Base-by-base conservation (phyloP, 2,888 invertebrate species). In the Carpatolechia fugitivella region DNA sequence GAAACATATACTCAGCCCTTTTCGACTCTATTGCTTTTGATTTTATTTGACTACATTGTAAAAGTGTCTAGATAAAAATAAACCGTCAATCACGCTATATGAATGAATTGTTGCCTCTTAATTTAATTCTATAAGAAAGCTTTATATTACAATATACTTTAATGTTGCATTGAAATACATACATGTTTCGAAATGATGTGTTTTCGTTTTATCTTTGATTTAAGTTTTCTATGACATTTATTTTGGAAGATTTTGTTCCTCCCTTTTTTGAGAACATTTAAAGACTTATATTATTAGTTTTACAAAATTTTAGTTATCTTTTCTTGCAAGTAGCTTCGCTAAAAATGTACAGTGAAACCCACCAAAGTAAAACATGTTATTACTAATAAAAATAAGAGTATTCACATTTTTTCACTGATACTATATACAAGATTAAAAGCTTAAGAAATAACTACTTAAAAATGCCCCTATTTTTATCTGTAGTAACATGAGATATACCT, bases 221-320 rank as follows among this genome's bases (percentile, higher is more conserved):
- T 70, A 72, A 70, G 62, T 71, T 83, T 79, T 74, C 57, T 63
- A 69, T 66, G 64, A 79, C 88, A 86, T 90, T 90, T 90, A 89
- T 90, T 90, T 90, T 90, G 90, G 90, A 90, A 89, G 90, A 89
- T 77, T 84, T 72, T 72, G 70, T 85, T 83, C 60, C 59, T 64
- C 62, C 66, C 68, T 72, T 72, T 63, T 64, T 67, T 59, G 57
- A 60, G 62, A 66, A 61, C 59, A 64, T 72, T 59, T 38, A 56
- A 68, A 65, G 57, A 63, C 1, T 41, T n/a, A n/a, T n/a, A n/a
- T n/a, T 18, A 11, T 20, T 41, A 20, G 18, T 18, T 41, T 18
- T 41, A 3, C n/a, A n/a, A 16, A 18, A 18, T 41, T 68, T 69
- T 61, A 57, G 56, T 64, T 71, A 72, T 72, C 68, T 84, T 85